Evolutionary conservation across 92 coral and sea anemone species (phyloP), one percentile per base, ranked within the genome.

Genomic region (Ricordea florida): DNA sequence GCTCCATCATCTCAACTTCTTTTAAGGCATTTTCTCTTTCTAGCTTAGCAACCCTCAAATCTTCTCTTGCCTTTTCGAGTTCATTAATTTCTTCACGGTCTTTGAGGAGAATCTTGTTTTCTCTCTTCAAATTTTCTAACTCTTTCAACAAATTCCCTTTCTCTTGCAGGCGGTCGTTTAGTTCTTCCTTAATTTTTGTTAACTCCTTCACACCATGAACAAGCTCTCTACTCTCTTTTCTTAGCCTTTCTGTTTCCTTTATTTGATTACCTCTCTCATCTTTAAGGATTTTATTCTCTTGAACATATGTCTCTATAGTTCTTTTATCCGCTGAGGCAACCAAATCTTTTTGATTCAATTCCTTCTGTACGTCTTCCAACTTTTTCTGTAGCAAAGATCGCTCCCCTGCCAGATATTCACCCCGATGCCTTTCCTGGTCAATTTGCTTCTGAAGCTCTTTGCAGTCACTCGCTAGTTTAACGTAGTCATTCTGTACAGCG

Each of bases 241-340:
- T 38, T 6, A 70, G 51, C 45, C 8, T 26, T 37, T 70, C 77
- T 2, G 36, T 21, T 18, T 70, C 66, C 7, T 16, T 55, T 3
- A 34, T 15, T 1, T n/a, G 64, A 15, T 55, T 37, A 0, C 45
- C 37, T 10, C 29, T 53, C 18, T 55, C 52, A 18, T 70, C 66
- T n/a, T 55, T 70, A 0, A 70, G 62, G 42, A 29, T 29, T 52
- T 45, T 71, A 14, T 35, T 71, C 34, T 82, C 69, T 28, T 74
- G 76, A 25, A 38, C 49, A 30, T 44, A 73, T 17, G 44, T 44
- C 27, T 20, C 55, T 32, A 68, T 60, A 6, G 63, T 66, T 27
- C 35, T 13, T 37, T 82, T 76, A 21, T 74, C 70, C 14, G 76
- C 74, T 10, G 70, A 48, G 9, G 60, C 36, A 27, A 51, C 66